These are phyloP conservation scores for Sebastes minor DNA, from an alignment of 2,797 vertebrate species.

Conservation along the genomic window DNA sequence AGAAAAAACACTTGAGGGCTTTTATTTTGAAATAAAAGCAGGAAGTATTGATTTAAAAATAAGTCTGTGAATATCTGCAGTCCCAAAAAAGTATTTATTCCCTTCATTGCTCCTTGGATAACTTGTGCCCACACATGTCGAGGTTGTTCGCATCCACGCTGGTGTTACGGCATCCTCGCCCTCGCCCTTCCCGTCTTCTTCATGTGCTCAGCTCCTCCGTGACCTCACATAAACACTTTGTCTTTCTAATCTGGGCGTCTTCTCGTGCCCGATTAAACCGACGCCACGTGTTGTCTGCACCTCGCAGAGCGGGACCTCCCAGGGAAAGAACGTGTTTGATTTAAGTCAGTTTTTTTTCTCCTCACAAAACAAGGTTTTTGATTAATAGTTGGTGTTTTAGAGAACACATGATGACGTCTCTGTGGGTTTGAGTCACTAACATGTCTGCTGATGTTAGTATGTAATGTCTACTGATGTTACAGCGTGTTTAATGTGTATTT, in stretches of 20 bases:
- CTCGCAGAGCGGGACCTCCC: background rate
- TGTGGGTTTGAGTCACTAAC: conserved; percentile 16
- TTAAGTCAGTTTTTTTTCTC: background rate
- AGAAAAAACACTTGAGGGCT: too few species aligned
- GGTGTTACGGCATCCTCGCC: background rate
- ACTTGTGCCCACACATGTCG: too few species aligned
- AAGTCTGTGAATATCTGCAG: too few species aligned
- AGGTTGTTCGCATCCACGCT: background rate
- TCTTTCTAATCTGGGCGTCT: conserved; percentile 16
- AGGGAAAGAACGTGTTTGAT: background rate
- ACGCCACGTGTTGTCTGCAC: background rate
- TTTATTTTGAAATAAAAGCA: too few species aligned
- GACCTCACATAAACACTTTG: conserved; percentile 33
- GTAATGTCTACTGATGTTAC: background rate
- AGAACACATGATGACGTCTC: background rate
- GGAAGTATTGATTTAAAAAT: too few species aligned
- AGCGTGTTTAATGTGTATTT: background rate
- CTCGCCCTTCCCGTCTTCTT: background rate
- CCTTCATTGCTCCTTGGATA: too few species aligned
- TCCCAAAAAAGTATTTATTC: too few species aligned
- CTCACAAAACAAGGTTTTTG: background rate
- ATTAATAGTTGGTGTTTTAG: background rate
- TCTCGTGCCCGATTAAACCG: background rate
- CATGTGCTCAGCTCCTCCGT: conserved; percentile 24
- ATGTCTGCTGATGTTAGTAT: background rate